Evolutionary conservation across 2,797 vertebrate species (phyloP).

Genomic region (Phrynocephalus guinanensis): DNA sequence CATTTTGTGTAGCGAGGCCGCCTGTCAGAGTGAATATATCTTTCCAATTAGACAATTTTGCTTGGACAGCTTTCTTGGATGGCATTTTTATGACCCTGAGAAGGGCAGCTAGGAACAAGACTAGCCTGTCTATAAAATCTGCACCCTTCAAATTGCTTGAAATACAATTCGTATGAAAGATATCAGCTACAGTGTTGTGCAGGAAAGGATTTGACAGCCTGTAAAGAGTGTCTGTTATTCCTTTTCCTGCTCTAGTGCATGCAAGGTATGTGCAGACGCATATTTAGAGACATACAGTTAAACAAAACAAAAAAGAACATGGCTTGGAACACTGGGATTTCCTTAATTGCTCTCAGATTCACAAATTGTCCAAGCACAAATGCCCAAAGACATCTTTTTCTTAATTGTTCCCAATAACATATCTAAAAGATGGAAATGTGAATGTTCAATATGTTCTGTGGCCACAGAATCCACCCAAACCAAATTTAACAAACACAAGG

Average conservation of each 20-base stretch:
- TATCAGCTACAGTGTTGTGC: background rate
- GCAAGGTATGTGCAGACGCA: background rate
- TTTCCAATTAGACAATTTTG: conserved; percentile 49
- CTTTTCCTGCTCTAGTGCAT: background rate
- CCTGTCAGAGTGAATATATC: conserved; percentile 7
- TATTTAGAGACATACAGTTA: background rate
- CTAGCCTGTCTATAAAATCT: conserved; percentile 28
- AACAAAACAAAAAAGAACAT: background rate
- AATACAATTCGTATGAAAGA: conserved; percentile 22
- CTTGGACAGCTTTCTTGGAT: conserved; percentile 30
- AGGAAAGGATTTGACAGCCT: background rate
- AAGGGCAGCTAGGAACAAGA: conserved; percentile 18
- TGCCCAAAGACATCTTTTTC: conserved; percentile 4
- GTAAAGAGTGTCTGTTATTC: background rate
- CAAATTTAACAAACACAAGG: background rate
- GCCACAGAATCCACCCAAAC: conserved; percentile 26
- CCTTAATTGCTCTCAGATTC: conserved; percentile 10
- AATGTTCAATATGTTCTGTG: background rate
- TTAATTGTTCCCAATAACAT: conserved; percentile 35
- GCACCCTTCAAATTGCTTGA: conserved; percentile 6
- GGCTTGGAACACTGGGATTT: background rate
- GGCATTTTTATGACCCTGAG: conserved; percentile 32
- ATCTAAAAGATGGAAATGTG: conserved; percentile 25
- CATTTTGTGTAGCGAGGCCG: conserved; percentile 16
- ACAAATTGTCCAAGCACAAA: background rate